A percentile compares a stretch with the other conserved stretches of the same genome.
Evolutionary conservation across 2,888 invertebrate genomes (phyloP).

Genomic region (Drepana falcataria): DNA sequence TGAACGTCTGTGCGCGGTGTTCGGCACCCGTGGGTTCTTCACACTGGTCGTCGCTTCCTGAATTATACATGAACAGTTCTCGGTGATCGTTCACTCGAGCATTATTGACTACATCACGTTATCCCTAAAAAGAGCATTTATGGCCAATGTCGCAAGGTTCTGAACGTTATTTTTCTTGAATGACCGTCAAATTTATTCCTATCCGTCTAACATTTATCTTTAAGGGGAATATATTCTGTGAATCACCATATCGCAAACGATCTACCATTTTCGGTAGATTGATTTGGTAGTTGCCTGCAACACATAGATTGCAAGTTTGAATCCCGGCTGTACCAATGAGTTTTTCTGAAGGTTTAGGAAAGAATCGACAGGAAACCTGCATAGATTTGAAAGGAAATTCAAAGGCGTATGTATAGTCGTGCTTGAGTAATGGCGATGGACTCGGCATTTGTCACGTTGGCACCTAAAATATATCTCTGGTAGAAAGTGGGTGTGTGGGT

Average conservation of each 20-base stretch:
- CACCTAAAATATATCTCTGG: too few relatives aligned
- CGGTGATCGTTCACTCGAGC: constrained; percentile 26
- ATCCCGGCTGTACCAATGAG: background rate
- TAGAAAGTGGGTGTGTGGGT: too few relatives aligned
- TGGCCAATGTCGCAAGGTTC: background rate
- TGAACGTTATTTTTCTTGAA: background rate
- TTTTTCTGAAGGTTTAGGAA: background rate
- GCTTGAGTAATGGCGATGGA: too few relatives aligned
- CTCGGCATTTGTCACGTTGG: too few relatives aligned
- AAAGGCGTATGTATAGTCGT: too few relatives aligned
- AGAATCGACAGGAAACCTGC: too few relatives aligned
- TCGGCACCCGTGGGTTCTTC: constrained; percentile 14
- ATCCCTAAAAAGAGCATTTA: constrained; percentile 2
- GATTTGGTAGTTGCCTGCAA: too few relatives aligned
- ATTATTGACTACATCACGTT: constrained; percentile 15
- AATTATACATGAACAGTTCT: constrained; percentile 35
- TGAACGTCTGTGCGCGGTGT: constrained; percentile 19
- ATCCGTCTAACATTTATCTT: background rate
- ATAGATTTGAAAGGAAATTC: too few relatives aligned
- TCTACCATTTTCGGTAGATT: too few relatives aligned
- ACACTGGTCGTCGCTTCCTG: constrained; percentile 15
- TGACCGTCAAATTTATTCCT: background rate
- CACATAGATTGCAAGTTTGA: too few relatives aligned
- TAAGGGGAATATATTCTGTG: background rate
- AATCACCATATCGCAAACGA: background rate